A percentile compares a stretch with the other conserved stretches of the same genome.
phyloP scores from a whole-genome alignment of 2,888 invertebrate species.

The Leucophora obtusa region DNA sequence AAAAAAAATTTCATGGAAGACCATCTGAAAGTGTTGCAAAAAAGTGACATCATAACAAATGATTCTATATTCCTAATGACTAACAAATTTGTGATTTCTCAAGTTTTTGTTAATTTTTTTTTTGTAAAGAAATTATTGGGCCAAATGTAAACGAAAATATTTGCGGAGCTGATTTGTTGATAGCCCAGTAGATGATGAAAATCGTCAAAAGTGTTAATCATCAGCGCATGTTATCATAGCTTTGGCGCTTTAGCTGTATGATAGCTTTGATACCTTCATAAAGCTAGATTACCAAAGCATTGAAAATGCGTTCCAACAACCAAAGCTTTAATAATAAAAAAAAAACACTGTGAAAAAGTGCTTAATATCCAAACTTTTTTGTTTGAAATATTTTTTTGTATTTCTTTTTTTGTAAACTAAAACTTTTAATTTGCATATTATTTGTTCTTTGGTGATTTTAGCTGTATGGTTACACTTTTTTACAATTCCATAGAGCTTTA shows the following conservation, averaged over 20 bases:
- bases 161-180: too few relatives aligned
- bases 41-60: too few relatives aligned
- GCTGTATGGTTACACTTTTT: constrained; percentile 81
- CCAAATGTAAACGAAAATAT: too few relatives aligned
- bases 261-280: constrained; percentile 86
- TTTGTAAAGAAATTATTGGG: too few relatives aligned
- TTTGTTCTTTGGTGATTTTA: constrained; percentile 86
- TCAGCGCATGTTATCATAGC: constrained; percentile 81
- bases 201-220: not conserved
- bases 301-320: constrained; percentile 75
- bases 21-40: too few relatives aligned
- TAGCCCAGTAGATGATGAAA: too few relatives aligned
- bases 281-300: constrained; percentile 97
- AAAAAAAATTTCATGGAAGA: too few relatives aligned
- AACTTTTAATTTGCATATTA: constrained; percentile 74
- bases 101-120: too few relatives aligned
- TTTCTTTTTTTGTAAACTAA: constrained; percentile 40
- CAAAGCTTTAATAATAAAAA: not conserved
- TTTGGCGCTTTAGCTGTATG: constrained; percentile 96
- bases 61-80: too few relatives aligned
- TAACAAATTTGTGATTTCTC: too few relatives aligned
- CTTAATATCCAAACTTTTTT: too few relatives aligned
- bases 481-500: constrained; percentile 84
- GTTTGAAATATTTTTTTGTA: not conserved
- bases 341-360: not conserved